Percentiles rank a stretch among this genome's conserved stretches.
Conservation (phyloP, 2,888 invertebrate species). For the Lamellibrachia satsuma region DNA sequence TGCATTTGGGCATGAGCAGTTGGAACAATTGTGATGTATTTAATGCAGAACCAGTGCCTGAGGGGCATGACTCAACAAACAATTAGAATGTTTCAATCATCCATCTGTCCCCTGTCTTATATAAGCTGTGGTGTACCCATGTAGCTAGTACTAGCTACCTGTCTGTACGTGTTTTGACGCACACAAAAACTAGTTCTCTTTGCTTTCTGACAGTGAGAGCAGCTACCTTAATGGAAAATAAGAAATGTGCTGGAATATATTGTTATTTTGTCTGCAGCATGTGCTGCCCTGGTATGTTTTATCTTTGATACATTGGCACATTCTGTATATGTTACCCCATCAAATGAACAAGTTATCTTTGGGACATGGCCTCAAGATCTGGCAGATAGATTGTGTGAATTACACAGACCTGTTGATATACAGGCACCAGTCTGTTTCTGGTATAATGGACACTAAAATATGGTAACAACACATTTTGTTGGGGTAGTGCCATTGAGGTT, state of each 20-base stretch:
- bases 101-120: neutral
- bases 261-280: neutral
- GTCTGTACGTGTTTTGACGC: neutral
- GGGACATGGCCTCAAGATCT: neutral
- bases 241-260: neutral
- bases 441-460: neutral
- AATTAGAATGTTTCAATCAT: neutral
- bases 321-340: neutral
- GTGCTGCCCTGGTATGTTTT: neutral
- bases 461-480: neutral
- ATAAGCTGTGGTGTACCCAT: neutral
- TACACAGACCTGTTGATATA: neutral
- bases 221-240: too few relatives aligned
- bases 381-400: neutral
- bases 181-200: neutral
- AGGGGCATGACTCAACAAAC: neutral
- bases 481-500: neutral
- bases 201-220: too few relatives aligned
- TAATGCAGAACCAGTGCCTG: neutral
- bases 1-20: neutral
- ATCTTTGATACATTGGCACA: neutral
- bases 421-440: neutral
- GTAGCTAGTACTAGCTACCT: neutral
- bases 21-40: slow-evolving; percentile 5
- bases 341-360: neutral